Evolutionary conservation across 2,888 invertebrate genomes (phyloP).

Genomic region (Cryptocephalus primarius): DNA sequence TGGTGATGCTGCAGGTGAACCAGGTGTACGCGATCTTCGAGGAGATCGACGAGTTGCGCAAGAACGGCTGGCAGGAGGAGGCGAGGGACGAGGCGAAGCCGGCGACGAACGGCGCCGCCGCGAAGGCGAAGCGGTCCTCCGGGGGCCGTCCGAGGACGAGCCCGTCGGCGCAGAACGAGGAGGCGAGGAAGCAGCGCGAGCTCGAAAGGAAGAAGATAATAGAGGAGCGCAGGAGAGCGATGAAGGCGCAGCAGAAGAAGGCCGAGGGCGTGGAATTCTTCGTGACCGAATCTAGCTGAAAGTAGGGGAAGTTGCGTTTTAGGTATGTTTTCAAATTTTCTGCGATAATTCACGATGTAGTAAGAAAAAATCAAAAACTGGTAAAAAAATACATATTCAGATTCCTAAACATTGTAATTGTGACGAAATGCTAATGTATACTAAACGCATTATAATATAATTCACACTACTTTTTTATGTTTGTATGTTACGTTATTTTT

Average conservation of each 20-base stretch:
- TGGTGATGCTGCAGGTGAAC: slow-evolving; percentile 85
- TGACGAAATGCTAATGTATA: no score
- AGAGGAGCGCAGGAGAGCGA: slow-evolving; percentile 58
- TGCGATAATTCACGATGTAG: slow-evolving; percentile 3
- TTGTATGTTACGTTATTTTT: no score
- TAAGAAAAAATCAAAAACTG: no score
- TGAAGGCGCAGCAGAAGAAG: slow-evolving; percentile 31
- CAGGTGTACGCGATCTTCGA: slow-evolving; percentile 72
- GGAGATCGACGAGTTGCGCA: slow-evolving; percentile 51
- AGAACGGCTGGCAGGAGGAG: slow-evolving; percentile 54
- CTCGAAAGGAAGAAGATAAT: slow-evolving; percentile 59
- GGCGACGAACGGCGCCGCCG: slow-evolving; percentile 6
- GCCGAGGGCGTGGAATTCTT: slow-evolving; percentile 36
- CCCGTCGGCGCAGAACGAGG: not conserved
- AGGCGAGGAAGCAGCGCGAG: slow-evolving; percentile 6
- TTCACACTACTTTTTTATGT: no score
- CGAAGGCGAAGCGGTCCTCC: slow-evolving; percentile 14
- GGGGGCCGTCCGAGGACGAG: not conserved
- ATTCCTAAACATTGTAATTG: no score
- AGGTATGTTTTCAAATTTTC: not conserved
- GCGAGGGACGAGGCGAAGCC: slow-evolving; percentile 5
- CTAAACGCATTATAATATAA: no score
- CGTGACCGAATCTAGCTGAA: slow-evolving; percentile 36
- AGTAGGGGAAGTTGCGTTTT: slow-evolving; percentile 5
- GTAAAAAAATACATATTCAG: no score